A percentile compares a stretch with the other conserved stretches of the same genome.
phyloP scores from a whole-genome alignment of 2,888 invertebrate genomes.

The Euphydryas editha region DNA sequence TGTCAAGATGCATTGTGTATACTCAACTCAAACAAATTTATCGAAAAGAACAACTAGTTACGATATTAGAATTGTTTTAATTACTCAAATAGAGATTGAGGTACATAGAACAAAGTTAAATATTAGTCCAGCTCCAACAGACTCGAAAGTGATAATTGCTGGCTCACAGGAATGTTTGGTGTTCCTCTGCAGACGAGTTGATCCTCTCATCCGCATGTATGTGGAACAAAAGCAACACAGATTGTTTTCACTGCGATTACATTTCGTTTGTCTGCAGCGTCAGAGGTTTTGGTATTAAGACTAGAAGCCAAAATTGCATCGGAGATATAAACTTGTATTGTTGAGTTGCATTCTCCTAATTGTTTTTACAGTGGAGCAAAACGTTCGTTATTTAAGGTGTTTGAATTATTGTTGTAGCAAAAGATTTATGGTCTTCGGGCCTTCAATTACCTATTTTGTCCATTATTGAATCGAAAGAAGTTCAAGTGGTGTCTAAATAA shows the following conservation, averaged over 20 bases:
- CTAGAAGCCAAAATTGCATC: background rate
- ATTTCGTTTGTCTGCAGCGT: constrained; percentile 4
- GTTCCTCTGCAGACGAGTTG: constrained; percentile 9
- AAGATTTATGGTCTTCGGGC: no score
- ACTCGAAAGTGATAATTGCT: constrained; percentile 10
- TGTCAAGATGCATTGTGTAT: no score
- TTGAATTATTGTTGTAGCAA: no score
- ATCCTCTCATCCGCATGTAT: constrained; percentile 13
- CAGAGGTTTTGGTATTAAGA: background rate
- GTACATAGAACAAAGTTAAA: background rate
- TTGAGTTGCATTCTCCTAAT: background rate
- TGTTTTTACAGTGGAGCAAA: no score
- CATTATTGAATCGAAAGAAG: no score
- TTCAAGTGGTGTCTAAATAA: no score
- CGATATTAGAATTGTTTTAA: background rate
- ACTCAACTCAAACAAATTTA: no score
- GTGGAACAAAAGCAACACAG: constrained; percentile 19
- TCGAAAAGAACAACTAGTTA: background rate
- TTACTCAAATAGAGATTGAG: background rate
- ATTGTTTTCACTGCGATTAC: constrained; percentile 9
- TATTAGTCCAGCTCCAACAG: constrained; percentile 8
- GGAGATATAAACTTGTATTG: background rate
- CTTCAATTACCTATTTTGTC: no score
- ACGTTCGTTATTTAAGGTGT: no score
- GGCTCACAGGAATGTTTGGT: constrained; percentile 5